These are phyloP conservation scores for Scaptomyza polygonia DNA, from an alignment of 2,888 invertebrate species.

Conservation along the genomic window DNA sequence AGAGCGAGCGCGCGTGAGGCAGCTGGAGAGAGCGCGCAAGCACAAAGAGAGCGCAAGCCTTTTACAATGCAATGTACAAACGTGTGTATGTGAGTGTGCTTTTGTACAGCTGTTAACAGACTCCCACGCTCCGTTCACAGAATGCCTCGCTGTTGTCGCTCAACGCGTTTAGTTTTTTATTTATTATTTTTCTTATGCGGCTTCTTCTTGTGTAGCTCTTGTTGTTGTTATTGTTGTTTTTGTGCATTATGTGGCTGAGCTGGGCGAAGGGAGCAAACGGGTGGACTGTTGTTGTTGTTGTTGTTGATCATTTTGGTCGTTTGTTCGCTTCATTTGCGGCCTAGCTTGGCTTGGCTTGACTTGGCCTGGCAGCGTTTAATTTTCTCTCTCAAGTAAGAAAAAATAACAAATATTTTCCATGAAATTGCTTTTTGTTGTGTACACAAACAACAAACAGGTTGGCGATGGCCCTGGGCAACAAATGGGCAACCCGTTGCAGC, in stretches of 20 bases:
- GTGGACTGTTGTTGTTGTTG: constrained; percentile 3
- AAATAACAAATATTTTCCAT: constrained; percentile 71
- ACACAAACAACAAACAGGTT: constrained; percentile 68
- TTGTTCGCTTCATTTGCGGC: constrained; percentile 57
- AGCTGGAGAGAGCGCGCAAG: constrained; percentile 7
- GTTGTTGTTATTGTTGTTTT: constrained; percentile 13
- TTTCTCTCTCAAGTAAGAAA: constrained; percentile 58
- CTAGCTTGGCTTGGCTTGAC: constrained; percentile 2
- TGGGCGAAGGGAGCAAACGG: not conserved
- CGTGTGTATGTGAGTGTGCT: not conserved
- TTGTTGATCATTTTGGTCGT: constrained; percentile 49
- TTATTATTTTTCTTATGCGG: constrained; percentile 46
- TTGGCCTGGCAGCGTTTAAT: constrained; percentile 62
- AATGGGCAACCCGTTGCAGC: constrained; percentile 13
- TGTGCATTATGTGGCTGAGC: constrained; percentile 41
- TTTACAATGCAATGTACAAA: constrained; percentile 4
- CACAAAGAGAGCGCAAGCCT: constrained; percentile 15
- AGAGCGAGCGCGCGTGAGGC: constrained; percentile 33
- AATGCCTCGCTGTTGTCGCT: constrained; percentile 52
- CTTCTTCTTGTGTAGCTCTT: constrained; percentile 48
- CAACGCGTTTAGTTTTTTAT: constrained; percentile 29
- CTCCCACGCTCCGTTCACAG: constrained; percentile 69
- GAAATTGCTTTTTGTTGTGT: constrained; percentile 66
- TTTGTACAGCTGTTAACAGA: constrained; percentile 77
- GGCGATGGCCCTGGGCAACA: constrained; percentile 48